phyloP scores from a whole-genome alignment of 2,113 vertebrate species.

The Asarcornis scutulata region DNA sequence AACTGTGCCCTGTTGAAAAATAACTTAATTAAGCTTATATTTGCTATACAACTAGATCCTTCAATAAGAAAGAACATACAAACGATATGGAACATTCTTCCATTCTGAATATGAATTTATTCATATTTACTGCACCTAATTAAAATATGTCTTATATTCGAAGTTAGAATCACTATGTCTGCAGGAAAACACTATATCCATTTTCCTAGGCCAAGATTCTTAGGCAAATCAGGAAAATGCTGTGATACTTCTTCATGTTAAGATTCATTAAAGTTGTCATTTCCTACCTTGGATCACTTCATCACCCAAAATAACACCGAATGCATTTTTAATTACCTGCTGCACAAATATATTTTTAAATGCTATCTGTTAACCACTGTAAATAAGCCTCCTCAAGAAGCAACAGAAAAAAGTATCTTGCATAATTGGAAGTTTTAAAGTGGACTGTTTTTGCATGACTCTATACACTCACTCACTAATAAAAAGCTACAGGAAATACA shows the following conservation, averaged over 20 bases:
- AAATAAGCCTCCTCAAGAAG: not conserved
- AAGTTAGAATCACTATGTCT: not conserved
- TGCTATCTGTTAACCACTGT: not conserved
- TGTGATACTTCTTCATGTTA: not conserved
- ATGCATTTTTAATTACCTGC: not conserved
- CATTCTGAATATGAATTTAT: not conserved
- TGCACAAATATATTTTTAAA: not conserved
- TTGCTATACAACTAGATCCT: not conserved
- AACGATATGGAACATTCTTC: not conserved
- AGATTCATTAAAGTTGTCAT: not conserved
- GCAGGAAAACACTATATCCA: not conserved
- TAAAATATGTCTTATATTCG: not conserved
- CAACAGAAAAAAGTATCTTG: not conserved
- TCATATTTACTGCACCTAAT: not conserved
- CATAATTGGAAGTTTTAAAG: not conserved
- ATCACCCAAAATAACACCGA: not conserved
- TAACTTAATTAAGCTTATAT: not conserved
- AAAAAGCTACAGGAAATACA: not conserved
- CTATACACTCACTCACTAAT: not conserved
- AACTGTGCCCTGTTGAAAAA: not conserved
- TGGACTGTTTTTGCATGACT: not conserved
- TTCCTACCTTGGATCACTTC: not conserved
- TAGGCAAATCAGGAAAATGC: not conserved
- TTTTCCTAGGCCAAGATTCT: not conserved
- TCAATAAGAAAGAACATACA: rapidly evolving